Conservation (phyloP, 2,797 vertebrate species). For the Scarus forsteni region DNA sequence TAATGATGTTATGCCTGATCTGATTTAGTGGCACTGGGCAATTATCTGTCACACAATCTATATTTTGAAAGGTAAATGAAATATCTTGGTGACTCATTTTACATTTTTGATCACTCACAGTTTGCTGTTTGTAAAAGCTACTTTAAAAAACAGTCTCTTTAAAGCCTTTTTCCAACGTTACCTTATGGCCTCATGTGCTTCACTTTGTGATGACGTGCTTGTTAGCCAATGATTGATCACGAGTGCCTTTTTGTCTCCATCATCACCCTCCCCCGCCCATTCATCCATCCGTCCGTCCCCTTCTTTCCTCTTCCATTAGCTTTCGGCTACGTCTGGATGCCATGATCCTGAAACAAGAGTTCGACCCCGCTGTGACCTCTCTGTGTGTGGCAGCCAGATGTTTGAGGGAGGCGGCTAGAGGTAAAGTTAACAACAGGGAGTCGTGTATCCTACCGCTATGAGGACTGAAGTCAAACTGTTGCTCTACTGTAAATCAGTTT, state of each 20-base stretch:
- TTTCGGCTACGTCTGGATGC: slow-evolving; percentile 86
- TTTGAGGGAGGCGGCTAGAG: slow-evolving; percentile 87
- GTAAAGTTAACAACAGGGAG: slow-evolving; percentile 80
- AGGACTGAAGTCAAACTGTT: slow-evolving; percentile 40
- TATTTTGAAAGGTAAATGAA: too few relatives aligned
- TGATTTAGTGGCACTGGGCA: too few relatives aligned
- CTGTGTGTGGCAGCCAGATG: slow-evolving; percentile 89
- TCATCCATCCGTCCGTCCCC: slow-evolving; percentile 29
- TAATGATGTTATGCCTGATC: too few relatives aligned
- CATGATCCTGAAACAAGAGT: slow-evolving; percentile 90
- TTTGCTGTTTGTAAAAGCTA: too few relatives aligned
- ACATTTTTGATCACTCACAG: too few relatives aligned
- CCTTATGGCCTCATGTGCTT: slow-evolving; percentile 2
- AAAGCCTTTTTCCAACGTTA: too few relatives aligned
- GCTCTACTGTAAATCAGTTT: slow-evolving; percentile 21
- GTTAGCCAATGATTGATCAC: slow-evolving; percentile 61
- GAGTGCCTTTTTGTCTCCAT: slow-evolving; percentile 44
- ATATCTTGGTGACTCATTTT: too few relatives aligned
- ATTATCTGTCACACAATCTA: too few relatives aligned
- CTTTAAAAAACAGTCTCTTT: too few relatives aligned
- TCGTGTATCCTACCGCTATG: slow-evolving; percentile 41
- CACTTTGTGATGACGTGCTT: slow-evolving; percentile 46
- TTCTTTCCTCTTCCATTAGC: slow-evolving; percentile 70
- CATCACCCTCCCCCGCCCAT: slow-evolving; percentile 40
- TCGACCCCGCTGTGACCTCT: slow-evolving; percentile 87